These are phyloP conservation scores for Mesorhabditis belari DNA, from an alignment of 2,888 invertebrate genomes.

Conservation along the genomic window DNA sequence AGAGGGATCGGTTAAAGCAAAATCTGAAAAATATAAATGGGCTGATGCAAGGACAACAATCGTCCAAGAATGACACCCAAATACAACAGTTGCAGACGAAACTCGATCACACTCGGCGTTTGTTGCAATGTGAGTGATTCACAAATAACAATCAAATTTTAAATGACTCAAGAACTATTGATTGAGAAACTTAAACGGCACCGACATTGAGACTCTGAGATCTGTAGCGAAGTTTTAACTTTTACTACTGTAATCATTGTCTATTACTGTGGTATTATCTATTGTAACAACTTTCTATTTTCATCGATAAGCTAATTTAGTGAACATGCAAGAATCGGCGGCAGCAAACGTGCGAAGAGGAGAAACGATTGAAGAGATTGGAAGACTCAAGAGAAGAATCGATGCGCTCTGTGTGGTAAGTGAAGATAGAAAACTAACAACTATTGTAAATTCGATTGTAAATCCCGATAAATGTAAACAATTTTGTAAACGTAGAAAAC, in stretches of 20 bases:
- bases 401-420: too few relatives aligned
- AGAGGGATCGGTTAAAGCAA: slow-evolving; percentile 16
- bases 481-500: too few relatives aligned
- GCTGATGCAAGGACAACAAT: neutral
- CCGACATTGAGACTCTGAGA: slow-evolving; percentile 14
- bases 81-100: slow-evolving; percentile 15
- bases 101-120: slow-evolving; percentile 20
- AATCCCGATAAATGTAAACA: too few relatives aligned
- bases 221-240: slow-evolving; percentile 4
- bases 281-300: too few relatives aligned
- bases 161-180: too few relatives aligned
- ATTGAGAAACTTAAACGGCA: too few relatives aligned
- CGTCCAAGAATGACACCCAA: slow-evolving; percentile 12
- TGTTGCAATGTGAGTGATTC: slow-evolving; percentile 15
- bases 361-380: slow-evolving; percentile 1
- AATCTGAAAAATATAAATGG: slow-evolving; percentile 10
- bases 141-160: too few relatives aligned
- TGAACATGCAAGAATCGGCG: slow-evolving; percentile 1
- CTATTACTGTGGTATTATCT: neutral
- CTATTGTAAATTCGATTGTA: too few relatives aligned
- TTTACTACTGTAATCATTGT: neutral
- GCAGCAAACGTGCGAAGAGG: neutral
- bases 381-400: slow-evolving; percentile 1
- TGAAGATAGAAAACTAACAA: too few relatives aligned
- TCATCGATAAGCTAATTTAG: too few relatives aligned